phyloP scores from a whole-genome alignment of 2,888 invertebrate genomes.

The Aromia moschata region DNA sequence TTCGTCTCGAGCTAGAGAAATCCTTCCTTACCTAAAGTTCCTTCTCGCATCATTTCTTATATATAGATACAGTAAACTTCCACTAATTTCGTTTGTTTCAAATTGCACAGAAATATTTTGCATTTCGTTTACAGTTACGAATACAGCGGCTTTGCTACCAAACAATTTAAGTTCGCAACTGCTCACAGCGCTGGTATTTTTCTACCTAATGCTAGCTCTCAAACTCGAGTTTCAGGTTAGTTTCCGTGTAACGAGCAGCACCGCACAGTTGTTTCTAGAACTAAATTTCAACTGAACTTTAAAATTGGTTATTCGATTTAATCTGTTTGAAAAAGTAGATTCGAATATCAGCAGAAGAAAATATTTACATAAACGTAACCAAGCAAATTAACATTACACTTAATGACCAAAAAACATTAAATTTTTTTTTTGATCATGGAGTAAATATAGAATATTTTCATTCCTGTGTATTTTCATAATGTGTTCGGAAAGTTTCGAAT shows the following conservation, averaged over 20 bases:
- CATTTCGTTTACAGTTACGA: constrained; percentile 1
- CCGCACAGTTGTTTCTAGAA: not conserved
- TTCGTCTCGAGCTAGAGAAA: not conserved
- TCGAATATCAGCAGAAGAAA: too few species aligned
- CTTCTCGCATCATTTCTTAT: not conserved
- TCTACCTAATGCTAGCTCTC: not conserved
- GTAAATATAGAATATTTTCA: too few species aligned
- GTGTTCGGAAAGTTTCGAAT: too few species aligned
- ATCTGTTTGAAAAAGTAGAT: too few species aligned
- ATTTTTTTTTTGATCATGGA: too few species aligned
- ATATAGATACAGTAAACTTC: not conserved
- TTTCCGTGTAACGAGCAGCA: not conserved
- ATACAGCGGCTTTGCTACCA: constrained; percentile 10
- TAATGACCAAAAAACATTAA: too few species aligned
- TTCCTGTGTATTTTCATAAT: too few species aligned
- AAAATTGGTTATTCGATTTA: not conserved
- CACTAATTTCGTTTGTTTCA: not conserved
- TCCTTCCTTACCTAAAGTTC: not conserved
- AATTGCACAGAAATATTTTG: constrained; percentile 5
- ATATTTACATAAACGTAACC: too few species aligned
- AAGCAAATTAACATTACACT: too few species aligned
- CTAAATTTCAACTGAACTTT: not conserved
- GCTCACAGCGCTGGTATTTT: not conserved
- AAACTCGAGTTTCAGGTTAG: not conserved
- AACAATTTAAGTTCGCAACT: constrained; percentile 14